These are phyloP conservation scores for Dreissena rostriformis DNA, from an alignment of 1,140 invertebrate genomes.

Conservation along the genomic window DNA sequence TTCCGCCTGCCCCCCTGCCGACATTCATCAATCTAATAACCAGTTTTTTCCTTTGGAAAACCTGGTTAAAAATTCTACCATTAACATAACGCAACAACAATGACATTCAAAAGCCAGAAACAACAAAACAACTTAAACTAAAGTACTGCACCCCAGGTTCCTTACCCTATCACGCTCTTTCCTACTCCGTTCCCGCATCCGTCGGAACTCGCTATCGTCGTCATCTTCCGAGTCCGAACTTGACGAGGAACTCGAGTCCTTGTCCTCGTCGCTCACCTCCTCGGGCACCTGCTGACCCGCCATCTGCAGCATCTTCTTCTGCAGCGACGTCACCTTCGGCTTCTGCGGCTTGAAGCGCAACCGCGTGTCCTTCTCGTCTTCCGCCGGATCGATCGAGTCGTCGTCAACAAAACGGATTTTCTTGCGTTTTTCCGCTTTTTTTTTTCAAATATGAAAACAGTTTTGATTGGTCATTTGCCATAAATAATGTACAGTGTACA, in stretches of 20 bases:
- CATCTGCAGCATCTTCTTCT: constrained; percentile 90
- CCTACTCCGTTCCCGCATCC: not conserved
- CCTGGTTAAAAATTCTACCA: no score
- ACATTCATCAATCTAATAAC: no score
- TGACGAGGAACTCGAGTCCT: constrained; percentile 13
- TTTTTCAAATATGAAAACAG: no score
- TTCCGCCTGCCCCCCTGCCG: no score
- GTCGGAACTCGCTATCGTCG: constrained; percentile 28
- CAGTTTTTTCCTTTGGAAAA: no score
- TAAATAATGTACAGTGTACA: no score
- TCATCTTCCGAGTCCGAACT: constrained; percentile 29
- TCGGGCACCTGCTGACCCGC: constrained; percentile 93
- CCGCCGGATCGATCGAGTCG: constrained; percentile 80
- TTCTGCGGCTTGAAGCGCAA: constrained; percentile 64
- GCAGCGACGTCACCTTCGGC: constrained; percentile 85
- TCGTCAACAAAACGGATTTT: constrained; percentile 87
- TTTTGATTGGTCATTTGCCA: no score
- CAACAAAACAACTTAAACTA: no score
- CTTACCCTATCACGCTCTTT: constrained; percentile 46
- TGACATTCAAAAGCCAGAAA: no score
- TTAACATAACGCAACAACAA: no score
- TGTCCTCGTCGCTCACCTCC: constrained; percentile 55
- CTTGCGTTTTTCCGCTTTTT: constrained; percentile 77
- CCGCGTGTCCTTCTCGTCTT: constrained; percentile 77
- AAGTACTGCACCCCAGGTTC: constrained; percentile 1